phyloP scores from a whole-genome alignment of 2,797 vertebrate species.

The Odontamblyopus lacepedii region DNA sequence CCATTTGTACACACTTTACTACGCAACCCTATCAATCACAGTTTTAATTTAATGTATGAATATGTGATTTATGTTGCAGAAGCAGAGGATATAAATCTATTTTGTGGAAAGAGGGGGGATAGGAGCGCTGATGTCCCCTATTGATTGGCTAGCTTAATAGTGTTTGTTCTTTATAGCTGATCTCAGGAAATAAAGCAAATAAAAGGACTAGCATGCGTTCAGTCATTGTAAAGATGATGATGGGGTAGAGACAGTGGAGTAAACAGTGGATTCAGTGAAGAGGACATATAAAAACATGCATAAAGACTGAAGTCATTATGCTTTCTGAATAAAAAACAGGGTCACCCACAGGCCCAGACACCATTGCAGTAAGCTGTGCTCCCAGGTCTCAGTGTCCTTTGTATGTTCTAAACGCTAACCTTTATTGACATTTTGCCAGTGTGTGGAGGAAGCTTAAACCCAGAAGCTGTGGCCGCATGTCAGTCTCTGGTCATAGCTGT shows the following conservation, averaged over 20 bases:
- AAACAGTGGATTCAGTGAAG: slow-evolving; percentile 4
- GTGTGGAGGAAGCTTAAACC: slow-evolving; percentile 26
- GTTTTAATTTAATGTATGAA: slow-evolving; percentile 85
- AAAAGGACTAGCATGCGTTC: slow-evolving; percentile 76
- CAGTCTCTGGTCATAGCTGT: slow-evolving; percentile 44
- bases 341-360: slow-evolving; percentile 8
- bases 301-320: slow-evolving; percentile 29
- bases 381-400: slow-evolving; percentile 35
- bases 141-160: slow-evolving; percentile 84
- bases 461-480: slow-evolving; percentile 43
- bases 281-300: not conserved
- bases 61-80: slow-evolving; percentile 82
- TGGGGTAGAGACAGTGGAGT: slow-evolving; percentile 35
- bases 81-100: slow-evolving; percentile 80
- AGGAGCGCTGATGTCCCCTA: slow-evolving; percentile 78
- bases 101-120: slow-evolving; percentile 57
- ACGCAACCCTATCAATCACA: slow-evolving; percentile 75
- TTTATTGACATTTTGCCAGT: slow-evolving; percentile 51
- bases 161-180: slow-evolving; percentile 85
- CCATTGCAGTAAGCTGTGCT: slow-evolving; percentile 28
- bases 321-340: slow-evolving; percentile 25
- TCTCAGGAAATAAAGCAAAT: slow-evolving; percentile 83
- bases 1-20: slow-evolving; percentile 60
- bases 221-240: slow-evolving; percentile 53
- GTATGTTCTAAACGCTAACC: slow-evolving; percentile 40